phyloP scores from a whole-genome alignment of 2,888 invertebrate genomes.

The Troides helena region DNA sequence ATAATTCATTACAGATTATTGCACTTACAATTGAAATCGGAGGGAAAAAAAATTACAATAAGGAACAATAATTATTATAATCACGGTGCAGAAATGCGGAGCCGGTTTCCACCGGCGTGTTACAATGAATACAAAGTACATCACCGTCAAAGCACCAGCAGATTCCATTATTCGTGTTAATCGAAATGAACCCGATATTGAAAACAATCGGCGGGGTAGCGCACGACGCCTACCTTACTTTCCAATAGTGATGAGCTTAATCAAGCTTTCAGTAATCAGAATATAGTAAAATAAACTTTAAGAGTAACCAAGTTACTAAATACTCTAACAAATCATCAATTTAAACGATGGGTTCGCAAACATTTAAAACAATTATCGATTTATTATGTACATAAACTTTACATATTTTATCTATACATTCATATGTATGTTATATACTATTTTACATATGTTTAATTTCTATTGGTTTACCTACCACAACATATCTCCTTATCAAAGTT shows the following conservation, averaged over 20 bases:
- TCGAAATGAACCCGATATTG: slow-evolving; percentile 74
- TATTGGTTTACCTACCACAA: too few relatives aligned
- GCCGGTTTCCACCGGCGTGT: slow-evolving; percentile 42
- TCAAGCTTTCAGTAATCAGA: background rate
- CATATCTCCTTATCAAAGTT: too few relatives aligned
- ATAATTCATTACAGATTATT: slow-evolving; percentile 22
- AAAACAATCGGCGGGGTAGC: slow-evolving; percentile 76
- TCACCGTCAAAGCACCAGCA: slow-evolving; percentile 65
- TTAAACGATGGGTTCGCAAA: too few relatives aligned
- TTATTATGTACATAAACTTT: too few relatives aligned
- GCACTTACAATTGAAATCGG: slow-evolving; percentile 37
- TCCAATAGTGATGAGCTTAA: slow-evolving; percentile 41
- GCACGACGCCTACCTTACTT: slow-evolving; percentile 57
- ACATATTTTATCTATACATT: too few relatives aligned
- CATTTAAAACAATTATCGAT: too few relatives aligned
- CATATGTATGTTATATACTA: too few relatives aligned
- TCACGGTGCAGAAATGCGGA: slow-evolving; percentile 61
- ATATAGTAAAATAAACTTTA: background rate
- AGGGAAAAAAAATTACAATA: slow-evolving; percentile 42
- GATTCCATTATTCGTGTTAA: slow-evolving; percentile 74
- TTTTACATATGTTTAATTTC: too few relatives aligned
- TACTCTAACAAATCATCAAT: too few relatives aligned
- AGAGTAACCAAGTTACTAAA: too few relatives aligned
- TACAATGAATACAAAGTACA: slow-evolving; percentile 59
- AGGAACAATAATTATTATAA: slow-evolving; percentile 61